A percentile compares a stretch with the other conserved stretches of the same genome.
Evolutionary conservation across 2,888 invertebrate species (phyloP).

Genomic region (Prionchulus punctatus): DNA sequence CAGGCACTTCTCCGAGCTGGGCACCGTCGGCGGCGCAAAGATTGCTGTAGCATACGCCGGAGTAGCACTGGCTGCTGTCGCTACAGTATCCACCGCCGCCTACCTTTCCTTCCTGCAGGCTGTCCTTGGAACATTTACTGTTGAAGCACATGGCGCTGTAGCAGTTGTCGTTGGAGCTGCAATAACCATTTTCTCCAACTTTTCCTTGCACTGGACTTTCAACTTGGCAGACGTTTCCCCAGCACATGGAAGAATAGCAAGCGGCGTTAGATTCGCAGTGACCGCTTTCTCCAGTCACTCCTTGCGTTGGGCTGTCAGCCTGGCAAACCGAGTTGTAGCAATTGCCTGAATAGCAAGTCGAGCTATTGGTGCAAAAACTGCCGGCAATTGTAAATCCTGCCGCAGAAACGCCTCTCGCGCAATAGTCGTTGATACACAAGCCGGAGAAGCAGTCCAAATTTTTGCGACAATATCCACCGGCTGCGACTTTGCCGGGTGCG

Average conservation of each 20-base stretch:
- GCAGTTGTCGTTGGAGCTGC: background rate
- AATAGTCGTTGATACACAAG: background rate
- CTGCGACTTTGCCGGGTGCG: background rate
- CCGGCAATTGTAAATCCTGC: background rate
- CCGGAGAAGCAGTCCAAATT: background rate
- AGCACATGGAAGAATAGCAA: background rate
- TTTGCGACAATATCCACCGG: background rate
- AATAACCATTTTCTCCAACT: background rate
- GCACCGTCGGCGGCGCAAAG: background rate
- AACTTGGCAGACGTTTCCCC: background rate
- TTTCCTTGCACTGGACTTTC: background rate
- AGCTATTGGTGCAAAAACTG: background rate
- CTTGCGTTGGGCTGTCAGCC: background rate
- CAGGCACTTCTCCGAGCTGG: background rate
- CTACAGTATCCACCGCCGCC: constrained; percentile 1
- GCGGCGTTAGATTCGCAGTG: background rate
- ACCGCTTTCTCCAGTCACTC: background rate
- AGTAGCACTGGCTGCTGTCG: background rate
- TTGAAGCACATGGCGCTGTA: background rate
- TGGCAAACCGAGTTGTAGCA: background rate
- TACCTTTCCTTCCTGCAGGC: background rate
- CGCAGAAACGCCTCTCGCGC: background rate
- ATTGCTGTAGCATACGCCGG: background rate
- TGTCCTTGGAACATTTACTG: background rate
- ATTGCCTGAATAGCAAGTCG: background rate